A percentile compares a stretch with the other conserved stretches of the same genome.
Evolutionary conservation across 2,113 vertebrate genomes (phyloP).

Genomic region (Pterocles orientalis): DNA sequence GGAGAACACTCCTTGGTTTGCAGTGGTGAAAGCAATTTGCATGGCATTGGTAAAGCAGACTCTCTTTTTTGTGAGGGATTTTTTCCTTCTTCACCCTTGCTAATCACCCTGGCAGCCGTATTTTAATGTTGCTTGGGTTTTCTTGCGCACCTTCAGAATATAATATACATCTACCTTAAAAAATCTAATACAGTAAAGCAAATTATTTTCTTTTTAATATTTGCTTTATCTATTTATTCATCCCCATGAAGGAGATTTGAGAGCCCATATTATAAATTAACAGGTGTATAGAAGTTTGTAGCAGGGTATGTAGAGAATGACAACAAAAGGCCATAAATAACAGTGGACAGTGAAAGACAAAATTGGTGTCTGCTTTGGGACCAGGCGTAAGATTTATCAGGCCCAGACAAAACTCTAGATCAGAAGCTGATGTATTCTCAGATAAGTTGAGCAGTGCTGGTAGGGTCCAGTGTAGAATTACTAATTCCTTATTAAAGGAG

Average conservation of each 20-base stretch:
- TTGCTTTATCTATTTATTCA: background rate
- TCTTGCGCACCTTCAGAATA: background rate
- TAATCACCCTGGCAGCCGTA: background rate
- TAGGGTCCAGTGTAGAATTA: background rate
- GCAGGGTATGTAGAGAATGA: background rate
- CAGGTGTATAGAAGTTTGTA: background rate
- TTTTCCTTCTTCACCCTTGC: background rate
- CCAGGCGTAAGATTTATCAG: background rate
- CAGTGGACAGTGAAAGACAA: background rate
- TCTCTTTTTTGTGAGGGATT: background rate
- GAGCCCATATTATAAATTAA: background rate
- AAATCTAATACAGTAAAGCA: background rate
- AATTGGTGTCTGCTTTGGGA: slow-evolving; percentile 40
- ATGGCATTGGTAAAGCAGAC: background rate
- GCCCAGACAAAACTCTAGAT: background rate
- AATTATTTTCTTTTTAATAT: background rate
- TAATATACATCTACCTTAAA: background rate
- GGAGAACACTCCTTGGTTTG: background rate
- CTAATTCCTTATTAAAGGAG: slow-evolving; percentile 21
- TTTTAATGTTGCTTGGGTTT: background rate
- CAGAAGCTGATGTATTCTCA: slow-evolving; percentile 1
- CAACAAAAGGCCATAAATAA: background rate
- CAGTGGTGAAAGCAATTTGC: background rate
- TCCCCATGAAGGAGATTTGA: background rate
- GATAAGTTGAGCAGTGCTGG: background rate